Base-by-base conservation (phyloP, 2,113 vertebrate genomes). In the Atrichornis clamosus region DNA sequence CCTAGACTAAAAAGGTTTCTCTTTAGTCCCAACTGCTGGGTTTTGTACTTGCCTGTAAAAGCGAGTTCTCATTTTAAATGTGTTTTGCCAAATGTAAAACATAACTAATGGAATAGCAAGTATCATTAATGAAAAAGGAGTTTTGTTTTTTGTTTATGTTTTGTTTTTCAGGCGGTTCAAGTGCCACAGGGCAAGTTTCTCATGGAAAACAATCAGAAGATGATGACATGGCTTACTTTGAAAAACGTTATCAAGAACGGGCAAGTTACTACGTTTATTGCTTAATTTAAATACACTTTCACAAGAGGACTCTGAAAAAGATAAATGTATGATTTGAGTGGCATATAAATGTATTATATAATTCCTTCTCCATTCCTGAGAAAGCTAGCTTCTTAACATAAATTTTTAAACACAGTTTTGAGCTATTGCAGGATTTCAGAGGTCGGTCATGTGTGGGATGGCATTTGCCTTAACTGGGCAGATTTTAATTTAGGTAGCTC, bases 221-320 rank as follows among this genome's bases (percentile, higher is more conserved):
- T 64, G 97, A 98, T 37, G 98, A 98, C 81, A 98, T 98, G 98
- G 96, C 97, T 95, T 98, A 97, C 90, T 99, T 98, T 96, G 98
- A 98, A 97, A 98, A 96, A 64, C 55, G 46, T 28, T 98, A 98
- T 69, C 98, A 98, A 93, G 98, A 98, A 88, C 94, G 59, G 97
- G 98, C 95, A 97, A 97, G 98, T 95, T 53, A 82, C 41, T 92
- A 17, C n/a, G 41, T 82, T 86, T 64, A n/a, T 74, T 75, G 33
- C 30, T 89, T 88, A 81, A 84, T 87, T 90, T 52, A 91, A 78
- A 93, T 58, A 6, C 18, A 56, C 69, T 90, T 93, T 41, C 83
- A 73, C 39, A 86, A 56, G 32, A 76, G 22, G 46, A 35, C 74
- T 50, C 26, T 83, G 52, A 90, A 72, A 16, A 41, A 5, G 21